These are phyloP conservation scores for Esox masquinongy DNA, from an alignment of 2,797 vertebrate species.

Conservation along the genomic window DNA sequence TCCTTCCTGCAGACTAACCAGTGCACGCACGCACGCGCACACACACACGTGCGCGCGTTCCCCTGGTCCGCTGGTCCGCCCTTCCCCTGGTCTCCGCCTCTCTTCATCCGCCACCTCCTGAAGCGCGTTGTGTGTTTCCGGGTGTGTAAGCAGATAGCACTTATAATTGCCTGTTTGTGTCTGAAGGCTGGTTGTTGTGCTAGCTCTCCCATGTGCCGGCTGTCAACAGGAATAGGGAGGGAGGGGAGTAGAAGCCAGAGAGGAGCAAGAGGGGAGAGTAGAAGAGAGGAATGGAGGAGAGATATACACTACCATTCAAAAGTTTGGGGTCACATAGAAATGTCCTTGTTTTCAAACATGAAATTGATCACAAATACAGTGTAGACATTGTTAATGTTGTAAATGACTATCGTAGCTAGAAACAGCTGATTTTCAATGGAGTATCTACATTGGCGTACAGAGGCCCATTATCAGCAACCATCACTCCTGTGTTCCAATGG, in stretches of 20 bases:
- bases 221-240: constrained; percentile 30
- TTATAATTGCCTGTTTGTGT: constrained; percentile 63
- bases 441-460: too few species aligned
- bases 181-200: constrained; percentile 47
- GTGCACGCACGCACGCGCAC: background rate
- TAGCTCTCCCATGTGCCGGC: constrained; percentile 19
- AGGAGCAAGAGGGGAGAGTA: constrained; percentile 19
- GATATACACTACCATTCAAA: background rate
- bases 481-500: too few species aligned
- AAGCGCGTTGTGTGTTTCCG: constrained; percentile 55
- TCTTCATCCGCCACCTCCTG: constrained; percentile 29
- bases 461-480: too few species aligned
- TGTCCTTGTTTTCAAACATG: too few species aligned
- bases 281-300: background rate
- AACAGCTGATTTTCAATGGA: too few species aligned
- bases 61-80: constrained; percentile 13
- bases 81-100: constrained; percentile 26
- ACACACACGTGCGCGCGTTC: background rate
- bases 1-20: constrained; percentile 58
- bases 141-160: constrained; percentile 62
- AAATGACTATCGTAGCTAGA: too few species aligned
- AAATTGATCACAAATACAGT: too few species aligned
- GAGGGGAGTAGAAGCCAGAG: constrained; percentile 8
- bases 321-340: too few species aligned
- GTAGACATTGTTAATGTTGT: too few species aligned